These are phyloP conservation scores for Tetranychus piercei DNA, from an alignment of 2,888 invertebrate species.

Conservation along the genomic window DNA sequence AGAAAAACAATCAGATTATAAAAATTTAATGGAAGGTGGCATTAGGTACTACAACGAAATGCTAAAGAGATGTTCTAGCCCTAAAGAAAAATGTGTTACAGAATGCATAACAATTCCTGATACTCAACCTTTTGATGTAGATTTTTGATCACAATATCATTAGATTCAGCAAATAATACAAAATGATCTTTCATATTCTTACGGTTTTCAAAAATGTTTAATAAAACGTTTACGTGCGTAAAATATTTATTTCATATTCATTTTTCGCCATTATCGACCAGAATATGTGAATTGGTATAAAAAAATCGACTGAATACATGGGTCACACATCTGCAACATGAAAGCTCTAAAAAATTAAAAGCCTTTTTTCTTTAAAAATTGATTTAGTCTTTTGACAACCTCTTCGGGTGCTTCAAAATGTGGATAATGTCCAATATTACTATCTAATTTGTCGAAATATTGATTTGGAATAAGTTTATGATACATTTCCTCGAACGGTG, in stretches of 20 bases:
- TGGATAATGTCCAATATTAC: conserved; percentile 32
- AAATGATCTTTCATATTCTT: background rate
- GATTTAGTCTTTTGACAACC: conserved; percentile 26
- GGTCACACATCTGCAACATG: background rate
- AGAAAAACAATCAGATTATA: too few species aligned
- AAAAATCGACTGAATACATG: background rate
- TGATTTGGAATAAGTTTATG: conserved; percentile 29
- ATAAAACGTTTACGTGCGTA: background rate
- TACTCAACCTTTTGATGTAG: background rate
- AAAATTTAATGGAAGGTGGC: too few species aligned
- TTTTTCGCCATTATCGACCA: background rate
- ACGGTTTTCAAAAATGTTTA: too few species aligned
- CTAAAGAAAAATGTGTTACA: too few species aligned
- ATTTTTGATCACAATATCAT: too few species aligned
- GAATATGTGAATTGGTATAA: background rate
- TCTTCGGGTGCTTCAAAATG: conserved; percentile 31
- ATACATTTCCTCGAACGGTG: conserved; percentile 27
- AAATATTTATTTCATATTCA: background rate
- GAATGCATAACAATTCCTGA: background rate
- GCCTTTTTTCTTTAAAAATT: conserved; percentile 16
- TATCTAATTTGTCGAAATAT: conserved; percentile 28
- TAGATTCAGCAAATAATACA: too few species aligned
- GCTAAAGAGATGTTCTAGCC: too few species aligned
- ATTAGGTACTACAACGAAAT: too few species aligned
- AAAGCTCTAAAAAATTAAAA: background rate